Percentiles rank a stretch among this genome's conserved stretches.
Conservation (phyloP, 1,140 invertebrate genomes). For the Lethrus apterus region DNA sequence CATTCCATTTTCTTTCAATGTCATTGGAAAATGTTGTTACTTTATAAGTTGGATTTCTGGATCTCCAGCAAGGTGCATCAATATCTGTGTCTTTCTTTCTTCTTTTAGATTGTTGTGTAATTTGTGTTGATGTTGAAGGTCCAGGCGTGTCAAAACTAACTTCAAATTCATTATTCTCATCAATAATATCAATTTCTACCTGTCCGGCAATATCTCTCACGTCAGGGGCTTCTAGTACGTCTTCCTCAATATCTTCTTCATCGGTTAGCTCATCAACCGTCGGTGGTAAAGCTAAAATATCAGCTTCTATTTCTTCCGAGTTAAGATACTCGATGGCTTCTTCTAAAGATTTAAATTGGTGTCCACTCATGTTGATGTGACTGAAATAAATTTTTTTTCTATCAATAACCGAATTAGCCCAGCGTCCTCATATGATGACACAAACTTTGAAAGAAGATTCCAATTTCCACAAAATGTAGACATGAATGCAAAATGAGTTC, state of each 20-base stretch:
- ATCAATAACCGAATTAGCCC: no score
- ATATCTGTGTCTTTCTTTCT: no score
- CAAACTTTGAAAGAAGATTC: no score
- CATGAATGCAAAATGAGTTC: no score
- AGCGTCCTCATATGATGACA: no score
- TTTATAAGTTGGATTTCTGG: neutral
- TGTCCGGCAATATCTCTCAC: constrained; percentile 9
- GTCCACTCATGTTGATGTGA: constrained; percentile 13
- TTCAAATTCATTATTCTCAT: no score
- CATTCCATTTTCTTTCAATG: neutral
- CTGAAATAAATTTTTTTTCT: neutral
- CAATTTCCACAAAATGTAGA: no score
- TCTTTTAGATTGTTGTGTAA: no score
- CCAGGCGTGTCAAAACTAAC: no score
- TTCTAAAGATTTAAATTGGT: constrained; percentile 15
- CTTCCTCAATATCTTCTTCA: constrained; percentile 17
- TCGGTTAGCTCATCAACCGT: constrained; percentile 20
- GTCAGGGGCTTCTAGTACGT: constrained; percentile 2
- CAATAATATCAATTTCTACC: constrained; percentile 6
- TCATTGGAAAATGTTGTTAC: neutral
- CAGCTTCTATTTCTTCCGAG: constrained; percentile 10
- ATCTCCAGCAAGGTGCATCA: neutral
- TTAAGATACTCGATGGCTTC: constrained; percentile 16
- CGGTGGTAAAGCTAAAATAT: constrained; percentile 18
- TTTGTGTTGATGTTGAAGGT: no score